Evolutionary conservation across 1,140 invertebrate genomes (phyloP).

Genomic region (Rhyacophila brunnea): DNA sequence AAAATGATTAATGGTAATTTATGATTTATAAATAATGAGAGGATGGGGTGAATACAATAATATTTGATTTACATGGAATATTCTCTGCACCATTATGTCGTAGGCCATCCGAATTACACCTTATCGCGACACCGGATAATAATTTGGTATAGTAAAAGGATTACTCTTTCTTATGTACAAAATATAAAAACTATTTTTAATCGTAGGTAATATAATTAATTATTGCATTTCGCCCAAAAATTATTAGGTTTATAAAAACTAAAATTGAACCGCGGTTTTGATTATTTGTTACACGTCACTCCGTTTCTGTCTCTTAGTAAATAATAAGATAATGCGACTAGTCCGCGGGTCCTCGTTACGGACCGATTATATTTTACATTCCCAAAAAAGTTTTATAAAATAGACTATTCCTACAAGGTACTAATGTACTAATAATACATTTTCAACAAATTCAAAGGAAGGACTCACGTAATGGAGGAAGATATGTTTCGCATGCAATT

Average conservation of each 20-base stretch:
- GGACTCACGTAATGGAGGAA: conserved; percentile 5
- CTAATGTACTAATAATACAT: neutral
- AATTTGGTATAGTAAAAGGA: neutral
- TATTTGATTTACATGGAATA: no score
- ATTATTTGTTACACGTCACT: neutral
- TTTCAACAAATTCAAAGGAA: conserved; percentile 1
- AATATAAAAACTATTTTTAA: conserved; percentile 11
- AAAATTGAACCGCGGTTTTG: neutral
- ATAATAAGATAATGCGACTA: no score
- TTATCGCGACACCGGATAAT: neutral
- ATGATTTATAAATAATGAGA: no score
- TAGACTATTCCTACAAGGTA: neutral
- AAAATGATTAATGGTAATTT: no score
- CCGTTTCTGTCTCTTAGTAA: no score
- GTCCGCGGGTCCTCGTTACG: no score
- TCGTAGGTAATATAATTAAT: neutral
- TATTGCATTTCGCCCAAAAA: conserved; percentile 1
- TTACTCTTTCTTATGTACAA: conserved; percentile 12
- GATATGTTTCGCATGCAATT: neutral
- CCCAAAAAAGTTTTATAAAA: neutral
- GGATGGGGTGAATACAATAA: no score
- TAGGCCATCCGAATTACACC: conserved; percentile 13
- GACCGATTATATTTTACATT: no score
- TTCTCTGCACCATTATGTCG: neutral
- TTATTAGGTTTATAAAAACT: neutral